Conservation (phyloP, 2,113 vertebrate genomes). For the Pheucticus melanocephalus region DNA sequence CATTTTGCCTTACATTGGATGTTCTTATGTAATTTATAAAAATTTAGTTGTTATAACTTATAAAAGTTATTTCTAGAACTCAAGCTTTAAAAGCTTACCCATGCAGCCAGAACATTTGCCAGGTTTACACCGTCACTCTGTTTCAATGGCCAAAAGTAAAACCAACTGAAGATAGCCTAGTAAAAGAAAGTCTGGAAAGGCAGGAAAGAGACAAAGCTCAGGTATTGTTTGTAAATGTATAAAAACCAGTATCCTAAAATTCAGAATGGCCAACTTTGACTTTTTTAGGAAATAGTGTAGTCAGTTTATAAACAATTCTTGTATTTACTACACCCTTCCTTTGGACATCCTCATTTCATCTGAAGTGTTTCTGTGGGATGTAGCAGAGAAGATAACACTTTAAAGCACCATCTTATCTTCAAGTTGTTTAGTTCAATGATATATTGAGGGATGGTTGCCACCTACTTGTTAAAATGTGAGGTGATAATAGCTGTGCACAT, state of each 20-base stretch:
- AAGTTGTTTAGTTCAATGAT: not conserved
- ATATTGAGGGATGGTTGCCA: not conserved
- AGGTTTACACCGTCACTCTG: not conserved
- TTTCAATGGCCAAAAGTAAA: not conserved
- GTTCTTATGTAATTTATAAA: not conserved
- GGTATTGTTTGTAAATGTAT: not conserved
- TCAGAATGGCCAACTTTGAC: not conserved
- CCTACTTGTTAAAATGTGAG: not conserved
- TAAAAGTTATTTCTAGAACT: not conserved
- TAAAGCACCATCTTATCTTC: not conserved
- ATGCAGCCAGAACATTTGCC: not conserved
- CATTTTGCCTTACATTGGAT: not conserved
- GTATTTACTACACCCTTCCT: not conserved
- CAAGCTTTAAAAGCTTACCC: not conserved
- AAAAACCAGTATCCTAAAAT: not conserved
- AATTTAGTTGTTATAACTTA: not conserved
- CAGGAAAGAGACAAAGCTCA: fast-evolving
- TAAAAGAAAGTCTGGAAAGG: not conserved
- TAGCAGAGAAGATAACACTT: not conserved
- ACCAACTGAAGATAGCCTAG: not conserved
- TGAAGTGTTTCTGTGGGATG: not conserved
- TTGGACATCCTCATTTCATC: not conserved
- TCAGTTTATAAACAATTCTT: not conserved
- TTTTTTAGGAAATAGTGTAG: not conserved
- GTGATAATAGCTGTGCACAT: not conserved